Percentiles rank a stretch among this genome's conserved stretches.
phyloP scores from a whole-genome alignment of 2,113 vertebrate genomes.

The Hypomesus transpacificus region DNA sequence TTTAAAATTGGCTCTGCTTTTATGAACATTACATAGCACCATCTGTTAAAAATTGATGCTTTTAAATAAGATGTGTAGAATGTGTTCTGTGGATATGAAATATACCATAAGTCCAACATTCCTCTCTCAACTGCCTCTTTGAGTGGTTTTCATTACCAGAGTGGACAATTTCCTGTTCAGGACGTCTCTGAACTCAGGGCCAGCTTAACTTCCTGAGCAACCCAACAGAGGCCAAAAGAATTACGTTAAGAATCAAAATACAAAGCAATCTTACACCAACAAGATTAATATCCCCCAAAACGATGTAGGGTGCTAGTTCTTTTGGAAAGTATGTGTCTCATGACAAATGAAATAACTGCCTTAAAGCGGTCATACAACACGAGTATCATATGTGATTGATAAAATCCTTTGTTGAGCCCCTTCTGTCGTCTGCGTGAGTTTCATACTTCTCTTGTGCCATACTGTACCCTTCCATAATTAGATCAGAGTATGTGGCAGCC shows the following conservation, averaged over 20 bases:
- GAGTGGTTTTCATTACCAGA: constrained; percentile 50
- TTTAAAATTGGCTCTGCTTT: not conserved
- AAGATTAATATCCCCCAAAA: not conserved
- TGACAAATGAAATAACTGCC: too few species aligned
- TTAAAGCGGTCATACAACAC: too few species aligned
- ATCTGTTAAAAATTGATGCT: not conserved
- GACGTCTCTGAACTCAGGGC: constrained; percentile 20
- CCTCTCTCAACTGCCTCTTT: constrained; percentile 32
- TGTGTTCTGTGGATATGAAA: constrained; percentile 33
- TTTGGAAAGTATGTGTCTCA: too few species aligned
- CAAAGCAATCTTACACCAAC: not conserved
- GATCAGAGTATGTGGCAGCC: too few species aligned
- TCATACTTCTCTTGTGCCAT: too few species aligned
- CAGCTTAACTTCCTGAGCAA: constrained; percentile 4
- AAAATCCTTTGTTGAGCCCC: too few species aligned
- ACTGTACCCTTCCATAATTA: too few species aligned
- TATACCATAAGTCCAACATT: constrained; percentile 49
- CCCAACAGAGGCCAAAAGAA: not conserved
- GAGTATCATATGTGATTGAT: too few species aligned
- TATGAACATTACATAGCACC: not conserved
- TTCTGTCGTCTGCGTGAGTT: too few species aligned
- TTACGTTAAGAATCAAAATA: not conserved
- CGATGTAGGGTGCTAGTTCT: too few species aligned
- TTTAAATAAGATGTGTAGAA: constrained; percentile 1
- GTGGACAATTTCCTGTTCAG: constrained; percentile 54